A percentile compares a stretch with the other conserved stretches of the same genome.
These are phyloP conservation scores for Hippocampus kuda DNA, from an alignment of 2,797 vertebrate species.

Conservation along the genomic window DNA sequence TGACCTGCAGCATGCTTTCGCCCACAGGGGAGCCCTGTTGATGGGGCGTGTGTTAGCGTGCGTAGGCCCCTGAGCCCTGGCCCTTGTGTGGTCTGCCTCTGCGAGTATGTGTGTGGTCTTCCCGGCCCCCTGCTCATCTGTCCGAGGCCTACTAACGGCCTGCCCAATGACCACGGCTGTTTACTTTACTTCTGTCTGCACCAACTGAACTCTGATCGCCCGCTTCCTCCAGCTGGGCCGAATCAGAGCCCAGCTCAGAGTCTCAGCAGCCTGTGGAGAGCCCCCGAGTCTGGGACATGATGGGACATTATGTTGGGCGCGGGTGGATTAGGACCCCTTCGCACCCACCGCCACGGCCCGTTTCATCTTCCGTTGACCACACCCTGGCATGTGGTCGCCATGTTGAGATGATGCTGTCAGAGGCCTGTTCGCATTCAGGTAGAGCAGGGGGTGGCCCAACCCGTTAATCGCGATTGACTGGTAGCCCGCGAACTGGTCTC, in stretches of 20 bases:
- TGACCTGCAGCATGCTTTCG: conserved; percentile 55
- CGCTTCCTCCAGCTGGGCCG: conserved; percentile 96
- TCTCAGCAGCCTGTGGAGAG: conserved; percentile 53
- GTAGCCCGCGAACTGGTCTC: no score
- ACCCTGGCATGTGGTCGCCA: conserved; percentile 46
- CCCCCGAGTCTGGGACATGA: conserved; percentile 56
- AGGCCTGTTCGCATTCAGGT: conserved; percentile 58
- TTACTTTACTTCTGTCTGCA: conserved; percentile 99
- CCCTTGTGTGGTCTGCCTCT: conserved; percentile 66
- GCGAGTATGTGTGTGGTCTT: conserved; percentile 66
- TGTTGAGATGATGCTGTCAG: conserved; percentile 63
- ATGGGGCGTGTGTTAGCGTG: conserved; percentile 72
- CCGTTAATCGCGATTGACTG: no score
- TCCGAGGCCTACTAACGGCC: conserved; percentile 95
- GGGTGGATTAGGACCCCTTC: conserved; percentile 57
- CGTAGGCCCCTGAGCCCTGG: conserved; percentile 68
- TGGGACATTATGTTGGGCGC: conserved; percentile 42
- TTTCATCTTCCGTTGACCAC: conserved; percentile 34
- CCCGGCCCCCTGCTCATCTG: conserved; percentile 85
- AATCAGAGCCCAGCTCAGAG: conserved; percentile 78
- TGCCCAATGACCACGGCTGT: conserved; percentile 94
- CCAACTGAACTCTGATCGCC: conserved; percentile 84
- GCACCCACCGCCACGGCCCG: conserved; percentile 34
- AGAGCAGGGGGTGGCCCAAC: no score
- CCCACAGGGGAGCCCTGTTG: conserved; percentile 58